Evolutionary conservation across 2,113 vertebrate genomes (phyloP), one percentile per base, ranked within the genome.

Genomic region (Anser brachyrhynchus): DNA sequence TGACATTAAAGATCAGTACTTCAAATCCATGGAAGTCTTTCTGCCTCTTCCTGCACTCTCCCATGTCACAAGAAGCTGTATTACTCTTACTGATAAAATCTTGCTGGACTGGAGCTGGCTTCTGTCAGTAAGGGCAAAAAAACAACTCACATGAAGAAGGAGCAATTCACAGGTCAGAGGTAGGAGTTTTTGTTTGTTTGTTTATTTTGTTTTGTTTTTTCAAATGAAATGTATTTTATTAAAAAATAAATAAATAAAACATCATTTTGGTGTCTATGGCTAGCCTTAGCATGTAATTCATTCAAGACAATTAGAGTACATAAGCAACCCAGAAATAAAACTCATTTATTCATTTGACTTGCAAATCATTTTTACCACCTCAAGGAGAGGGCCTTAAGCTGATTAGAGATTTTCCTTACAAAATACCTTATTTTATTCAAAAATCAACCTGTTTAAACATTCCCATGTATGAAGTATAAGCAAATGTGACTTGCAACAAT

Each of bases 221-320:
- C 49, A 87, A 61, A 8, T 25, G 4, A 72, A 89, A 87, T 23
- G 23, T 3, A 44, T 49, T 55, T 0, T 6, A 74, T 25, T 4
- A 67, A 78, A 51, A 67, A 64, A 26, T 10, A 49, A 35, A 49
- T 12, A 70, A 71, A 10, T 41, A 58, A 86, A 69, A 4, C 69
- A 49, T 10, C 2, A 31, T 58, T 57, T 37, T 85, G 17, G 2
- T 41, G 21, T 35, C 15, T 33, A 58, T 46, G 21, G 17, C 41
- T 70, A 92, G 14, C 41, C 62, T 33, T 74, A 17, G 5, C 4
- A 25, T 8, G 44, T 7, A 79, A 46, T 8, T 83, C 37, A 62
- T 52, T 79, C 17, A 69, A n/a, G 22, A 67, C 9, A 79, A 72
- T 0, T 0, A 66, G 1, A 52, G 17, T 10, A 54, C 29, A 58